Evolutionary conservation across 2,113 vertebrate species (phyloP).

Genomic region (Leptocoma aspasia): DNA sequence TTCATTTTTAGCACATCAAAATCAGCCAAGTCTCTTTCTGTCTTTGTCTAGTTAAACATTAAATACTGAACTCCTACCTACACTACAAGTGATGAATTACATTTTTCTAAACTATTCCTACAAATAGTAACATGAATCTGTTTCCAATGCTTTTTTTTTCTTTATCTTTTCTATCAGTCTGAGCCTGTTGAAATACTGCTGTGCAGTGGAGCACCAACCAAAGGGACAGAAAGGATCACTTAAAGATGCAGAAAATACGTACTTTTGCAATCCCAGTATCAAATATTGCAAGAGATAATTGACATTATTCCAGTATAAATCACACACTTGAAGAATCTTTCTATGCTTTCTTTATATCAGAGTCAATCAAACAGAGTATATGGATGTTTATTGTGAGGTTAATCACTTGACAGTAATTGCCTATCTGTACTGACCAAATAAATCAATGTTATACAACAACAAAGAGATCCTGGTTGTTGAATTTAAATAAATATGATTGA

Average conservation of each 20-base stretch:
- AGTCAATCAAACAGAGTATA: not conserved
- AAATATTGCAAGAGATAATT: not conserved
- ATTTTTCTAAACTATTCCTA: not conserved
- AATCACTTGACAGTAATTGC: constrained; percentile 53
- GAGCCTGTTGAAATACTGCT: not conserved
- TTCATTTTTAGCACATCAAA: constrained; percentile 20
- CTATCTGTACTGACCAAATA: constrained; percentile 21
- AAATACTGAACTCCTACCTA: constrained; percentile 13
- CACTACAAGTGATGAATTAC: not conserved
- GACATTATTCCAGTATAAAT: constrained; percentile 16
- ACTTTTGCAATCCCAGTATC: not conserved
- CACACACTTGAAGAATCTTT: not conserved
- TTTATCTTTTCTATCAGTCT: not conserved
- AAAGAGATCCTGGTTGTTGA: constrained; percentile 40
- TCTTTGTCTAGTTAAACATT: constrained; percentile 2
- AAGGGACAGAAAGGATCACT: not conserved
- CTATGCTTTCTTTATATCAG: not conserved
- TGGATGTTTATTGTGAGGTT: constrained; percentile 36
- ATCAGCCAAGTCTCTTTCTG: not conserved
- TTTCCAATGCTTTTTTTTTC: not conserved
- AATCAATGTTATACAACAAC: constrained; percentile 18
- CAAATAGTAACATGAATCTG: not conserved
- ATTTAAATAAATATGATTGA: constrained; percentile 62
- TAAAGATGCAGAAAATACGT: not conserved
- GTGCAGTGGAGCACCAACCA: not conserved